These are phyloP conservation scores for Melolontha melolontha DNA, from an alignment of 2,888 invertebrate species.

Conservation along the genomic window DNA sequence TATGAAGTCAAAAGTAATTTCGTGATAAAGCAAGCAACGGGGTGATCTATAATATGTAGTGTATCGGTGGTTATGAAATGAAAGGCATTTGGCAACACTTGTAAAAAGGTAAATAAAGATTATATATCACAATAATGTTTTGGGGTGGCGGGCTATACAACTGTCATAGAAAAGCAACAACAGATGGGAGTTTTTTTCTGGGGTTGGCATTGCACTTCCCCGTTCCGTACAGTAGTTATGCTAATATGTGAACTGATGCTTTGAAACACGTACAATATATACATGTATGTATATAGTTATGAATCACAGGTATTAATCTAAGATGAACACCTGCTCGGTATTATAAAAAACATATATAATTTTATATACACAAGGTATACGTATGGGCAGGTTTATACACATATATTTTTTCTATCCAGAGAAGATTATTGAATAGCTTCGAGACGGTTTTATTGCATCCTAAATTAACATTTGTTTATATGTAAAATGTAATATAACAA, in stretches of 20 bases:
- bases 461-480: too few relatives aligned
- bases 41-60: too few relatives aligned
- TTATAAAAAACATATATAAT: too few relatives aligned
- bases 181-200: slow-evolving; percentile 47
- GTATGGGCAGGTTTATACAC: not conserved
- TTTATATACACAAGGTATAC: too few relatives aligned
- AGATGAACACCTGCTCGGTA: slow-evolving; percentile 51
- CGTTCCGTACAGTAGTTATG: slow-evolving; percentile 47
- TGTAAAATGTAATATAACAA: too few relatives aligned
- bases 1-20: too few relatives aligned
- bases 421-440: too few relatives aligned
- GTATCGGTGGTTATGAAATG: slow-evolving; percentile 12
- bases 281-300: slow-evolving; percentile 45
- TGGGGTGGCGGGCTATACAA: slow-evolving; percentile 48
- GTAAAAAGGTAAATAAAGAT: slow-evolving; percentile 48
- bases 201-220: slow-evolving; percentile 46
- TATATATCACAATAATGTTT: slow-evolving; percentile 45
- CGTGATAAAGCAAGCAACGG: too few relatives aligned
- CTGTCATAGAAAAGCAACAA: slow-evolving; percentile 51
- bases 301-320: slow-evolving; percentile 55
- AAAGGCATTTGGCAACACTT: slow-evolving; percentile 45
- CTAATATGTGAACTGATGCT: slow-evolving; percentile 54
- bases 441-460: too few relatives aligned
- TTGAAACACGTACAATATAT: slow-evolving; percentile 42
- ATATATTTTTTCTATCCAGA: too few relatives aligned